phyloP scores from a whole-genome alignment of 2,888 invertebrate species.

The Marronus borbonicus region DNA sequence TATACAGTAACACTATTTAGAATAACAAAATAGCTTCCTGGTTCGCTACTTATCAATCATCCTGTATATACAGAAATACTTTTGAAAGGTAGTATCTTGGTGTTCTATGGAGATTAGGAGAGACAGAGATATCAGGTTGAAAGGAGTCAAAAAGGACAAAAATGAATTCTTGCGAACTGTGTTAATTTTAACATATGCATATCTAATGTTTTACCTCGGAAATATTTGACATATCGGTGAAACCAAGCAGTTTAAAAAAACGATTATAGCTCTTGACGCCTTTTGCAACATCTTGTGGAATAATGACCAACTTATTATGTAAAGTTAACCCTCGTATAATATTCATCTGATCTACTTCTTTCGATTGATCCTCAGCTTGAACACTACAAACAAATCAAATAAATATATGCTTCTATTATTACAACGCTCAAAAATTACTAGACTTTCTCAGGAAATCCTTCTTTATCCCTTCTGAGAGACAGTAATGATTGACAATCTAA shows the following conservation, averaged over 20 bases:
- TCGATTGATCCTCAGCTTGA: constrained; percentile 41
- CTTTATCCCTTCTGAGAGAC: constrained; percentile 16
- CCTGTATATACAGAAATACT: too few species aligned
- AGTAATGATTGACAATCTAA: constrained; percentile 19
- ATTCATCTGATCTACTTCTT: constrained; percentile 5
- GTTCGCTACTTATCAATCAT: too few species aligned
- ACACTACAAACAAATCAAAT: constrained; percentile 20
- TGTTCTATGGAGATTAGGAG: too few species aligned
- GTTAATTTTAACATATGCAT: too few species aligned
- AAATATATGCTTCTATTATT: not conserved
- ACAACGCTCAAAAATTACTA: not conserved
- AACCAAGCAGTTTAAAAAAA: constrained; percentile 48
- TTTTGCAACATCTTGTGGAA: constrained; percentile 44
- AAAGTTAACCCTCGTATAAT: constrained; percentile 31
- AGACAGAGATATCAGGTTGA: too few species aligned
- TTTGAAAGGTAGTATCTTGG: too few species aligned
- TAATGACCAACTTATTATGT: constrained; percentile 43
- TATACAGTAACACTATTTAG: too few species aligned
- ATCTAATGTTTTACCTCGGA: constrained; percentile 16
- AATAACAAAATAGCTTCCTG: too few species aligned
- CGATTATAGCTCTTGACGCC: constrained; percentile 40
- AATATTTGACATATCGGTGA: constrained; percentile 43
- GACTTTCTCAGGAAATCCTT: constrained; percentile 30
- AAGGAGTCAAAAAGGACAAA: too few species aligned
- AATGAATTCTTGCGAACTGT: too few species aligned